Base-by-base conservation (phyloP, 2,113 vertebrate genomes). In the Agelaius phoeniceus region DNA sequence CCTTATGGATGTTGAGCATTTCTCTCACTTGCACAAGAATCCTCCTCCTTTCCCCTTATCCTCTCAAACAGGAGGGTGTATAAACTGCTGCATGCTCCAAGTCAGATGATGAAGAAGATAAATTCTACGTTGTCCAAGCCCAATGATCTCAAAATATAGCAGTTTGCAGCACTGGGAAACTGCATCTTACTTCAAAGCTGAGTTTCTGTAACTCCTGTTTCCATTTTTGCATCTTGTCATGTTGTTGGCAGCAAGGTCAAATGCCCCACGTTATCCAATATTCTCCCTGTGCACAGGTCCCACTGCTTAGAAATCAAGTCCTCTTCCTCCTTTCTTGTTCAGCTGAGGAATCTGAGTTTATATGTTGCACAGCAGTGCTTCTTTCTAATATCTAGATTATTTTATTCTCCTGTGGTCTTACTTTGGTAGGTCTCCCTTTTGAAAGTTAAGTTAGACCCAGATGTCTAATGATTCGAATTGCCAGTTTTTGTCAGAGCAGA, bases 211-310 rank as follows among this genome's bases (percentile, higher is more conserved):
- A 79, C 63, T 87, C 80, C 71, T 68, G 31, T 87, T 91, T 83
- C 79, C 67, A 55, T 54, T 87, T 93, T 88, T 58, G 75, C 81
- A 44, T 79, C 78, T 79, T 52, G 77, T 59, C 33, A 6, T 41
- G 71, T 41, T 87, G 72, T 67, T 82, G 84, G 92, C 78, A 91
- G 66, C 35, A 65, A 91, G 84, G 92, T 87, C 87, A 96, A 87
- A 94, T 57, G 58, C 44, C 87, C 76, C 49, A 3, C 7, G 18
- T 74, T 89, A 94, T 54, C 65, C 91, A 84, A 69, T 89, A 81
- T 89, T 84, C 68, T 90, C 69, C 27, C 62, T 63, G 81, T 0
- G 2, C 27, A 31, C 17, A 31, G 22, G 57, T 59, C 63, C 54
- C 39, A 4, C 30, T 85, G 49, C 67, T 85, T 26, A n/a, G 90